phyloP scores from a whole-genome alignment of 2,797 vertebrate species.

The Myotis daubentonii region DNA sequence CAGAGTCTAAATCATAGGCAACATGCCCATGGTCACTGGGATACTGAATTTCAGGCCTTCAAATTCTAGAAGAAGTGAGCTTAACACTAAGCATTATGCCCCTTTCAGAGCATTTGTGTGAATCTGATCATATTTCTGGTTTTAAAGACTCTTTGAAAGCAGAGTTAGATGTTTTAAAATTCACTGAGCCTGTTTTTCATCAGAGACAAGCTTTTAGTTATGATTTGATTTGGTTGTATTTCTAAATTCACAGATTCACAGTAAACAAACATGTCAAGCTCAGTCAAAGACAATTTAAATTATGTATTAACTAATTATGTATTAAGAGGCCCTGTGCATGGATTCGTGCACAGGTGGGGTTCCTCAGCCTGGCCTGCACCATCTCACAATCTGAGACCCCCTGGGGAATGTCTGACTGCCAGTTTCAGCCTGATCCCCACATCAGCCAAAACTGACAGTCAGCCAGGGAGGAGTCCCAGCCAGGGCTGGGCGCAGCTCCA shows the following conservation, averaged over 20 bases:
- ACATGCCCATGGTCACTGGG: not conserved
- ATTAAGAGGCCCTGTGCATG: too few species aligned
- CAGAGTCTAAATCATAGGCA: not conserved
- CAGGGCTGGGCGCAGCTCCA: too few species aligned
- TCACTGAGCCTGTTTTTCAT: not conserved
- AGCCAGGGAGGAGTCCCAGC: too few species aligned
- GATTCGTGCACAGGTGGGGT: too few species aligned
- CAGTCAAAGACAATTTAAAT: not conserved
- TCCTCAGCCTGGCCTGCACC: too few species aligned
- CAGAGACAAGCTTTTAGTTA: not conserved
- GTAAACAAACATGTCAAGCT: not conserved
- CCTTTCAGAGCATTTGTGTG: not conserved
- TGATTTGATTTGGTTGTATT: constrained; percentile 6
- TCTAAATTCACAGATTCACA: constrained; percentile 14
- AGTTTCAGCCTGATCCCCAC: too few species aligned
- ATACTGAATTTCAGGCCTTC: not conserved
- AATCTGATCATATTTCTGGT: not conserved
- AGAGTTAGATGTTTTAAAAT: not conserved
- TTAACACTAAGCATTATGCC: not conserved
- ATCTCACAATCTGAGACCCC: too few species aligned
- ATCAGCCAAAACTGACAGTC: too few species aligned
- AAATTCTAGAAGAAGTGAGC: not conserved
- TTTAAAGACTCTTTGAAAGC: constrained; percentile 13
- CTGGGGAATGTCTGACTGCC: too few species aligned
- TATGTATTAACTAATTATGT: too few species aligned